These are phyloP conservation scores for Mixornis gularis DNA, from an alignment of 2,113 vertebrate species.

Conservation along the genomic window DNA sequence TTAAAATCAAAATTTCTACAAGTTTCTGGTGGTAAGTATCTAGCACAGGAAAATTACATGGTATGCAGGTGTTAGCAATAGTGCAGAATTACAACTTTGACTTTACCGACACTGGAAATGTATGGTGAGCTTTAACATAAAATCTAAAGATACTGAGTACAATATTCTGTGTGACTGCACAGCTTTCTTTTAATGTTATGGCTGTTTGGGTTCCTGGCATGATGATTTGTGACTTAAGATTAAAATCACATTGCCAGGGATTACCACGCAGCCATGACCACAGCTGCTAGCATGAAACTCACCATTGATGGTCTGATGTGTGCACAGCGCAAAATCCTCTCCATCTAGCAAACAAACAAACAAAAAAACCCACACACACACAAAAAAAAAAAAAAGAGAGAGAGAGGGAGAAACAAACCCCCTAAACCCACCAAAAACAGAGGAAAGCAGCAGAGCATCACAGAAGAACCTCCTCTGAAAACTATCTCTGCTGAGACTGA, in stretches of 20 bases:
- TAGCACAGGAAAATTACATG: neutral
- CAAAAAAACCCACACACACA: neutral
- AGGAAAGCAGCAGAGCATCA: slow-evolving; percentile 13
- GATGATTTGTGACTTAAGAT: slow-evolving; percentile 99
- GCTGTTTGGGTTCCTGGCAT: slow-evolving; percentile 99
- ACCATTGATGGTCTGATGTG: neutral
- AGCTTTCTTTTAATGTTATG: slow-evolving; percentile 69
- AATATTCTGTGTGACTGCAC: neutral
- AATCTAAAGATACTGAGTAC: neutral
- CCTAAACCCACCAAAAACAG: neutral
- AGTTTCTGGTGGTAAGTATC: neutral
- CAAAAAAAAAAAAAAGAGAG: no score
- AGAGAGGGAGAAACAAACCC: neutral
- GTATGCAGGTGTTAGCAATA: neutral
- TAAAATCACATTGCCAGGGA: slow-evolving; percentile 99
- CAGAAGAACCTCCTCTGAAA: slow-evolving; percentile 36
- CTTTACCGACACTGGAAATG: neutral
- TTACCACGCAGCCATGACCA: slow-evolving; percentile 94
- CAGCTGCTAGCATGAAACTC: slow-evolving; percentile 80
- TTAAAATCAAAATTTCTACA: neutral
- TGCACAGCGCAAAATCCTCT: slow-evolving; percentile 6
- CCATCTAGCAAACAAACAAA: neutral
- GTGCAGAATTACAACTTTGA: neutral
- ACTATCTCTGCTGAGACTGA: slow-evolving; percentile 47
- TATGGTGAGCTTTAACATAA: neutral